Evolutionary conservation across 2,113 vertebrate species (phyloP), one percentile per base, ranked within the genome.

Genomic region (Sapayoa aenigma): DNA sequence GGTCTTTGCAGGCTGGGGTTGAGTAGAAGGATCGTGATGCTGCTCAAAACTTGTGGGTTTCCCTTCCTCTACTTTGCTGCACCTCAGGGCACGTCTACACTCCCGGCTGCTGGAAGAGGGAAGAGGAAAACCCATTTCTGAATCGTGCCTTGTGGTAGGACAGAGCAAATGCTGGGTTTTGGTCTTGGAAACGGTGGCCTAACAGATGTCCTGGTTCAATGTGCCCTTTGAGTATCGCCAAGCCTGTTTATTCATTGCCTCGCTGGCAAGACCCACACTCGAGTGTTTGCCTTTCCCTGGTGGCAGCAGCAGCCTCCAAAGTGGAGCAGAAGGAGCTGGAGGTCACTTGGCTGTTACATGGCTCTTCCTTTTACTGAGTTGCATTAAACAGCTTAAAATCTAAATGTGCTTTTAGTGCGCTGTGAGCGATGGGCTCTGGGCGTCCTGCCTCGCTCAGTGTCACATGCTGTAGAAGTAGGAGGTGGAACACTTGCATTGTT

Each of bases 231-330:
- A 93, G 68, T 5, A 8, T 5, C 24, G 62, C 49, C 1, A 3
- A 79, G 87, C 4, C 84, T 91, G 69, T 94, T 94, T 84, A 84
- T 94, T 94, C 89, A 75, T 63, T 3, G 80, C 93, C 73, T 87
- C 0, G 9, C 66, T 95, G 95, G 92, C 92, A 87, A 68, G 93
- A 22, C 69, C 84, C 49, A 1, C 20, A 49, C 90, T 95, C n/a
- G 1, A 93, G 92, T 68, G 82, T 73, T 94, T 91, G 95, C 95
- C 89, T 95, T 93, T 93, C 95, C 86, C 83, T 21, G 94, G 88
- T 84, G 87, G 90, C 75, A 87, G 89, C 75, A 44, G 68, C 80
- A 77, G 79, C 60, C 90, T 93, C 84, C 76, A 18, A 71, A 90
- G 82, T 19, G 55, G 84, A 93, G 94, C 92, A 93, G 89, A 52